These are phyloP conservation scores for Bruchidius siliquastri DNA, from an alignment of 2,888 invertebrate genomes.

Conservation along the genomic window DNA sequence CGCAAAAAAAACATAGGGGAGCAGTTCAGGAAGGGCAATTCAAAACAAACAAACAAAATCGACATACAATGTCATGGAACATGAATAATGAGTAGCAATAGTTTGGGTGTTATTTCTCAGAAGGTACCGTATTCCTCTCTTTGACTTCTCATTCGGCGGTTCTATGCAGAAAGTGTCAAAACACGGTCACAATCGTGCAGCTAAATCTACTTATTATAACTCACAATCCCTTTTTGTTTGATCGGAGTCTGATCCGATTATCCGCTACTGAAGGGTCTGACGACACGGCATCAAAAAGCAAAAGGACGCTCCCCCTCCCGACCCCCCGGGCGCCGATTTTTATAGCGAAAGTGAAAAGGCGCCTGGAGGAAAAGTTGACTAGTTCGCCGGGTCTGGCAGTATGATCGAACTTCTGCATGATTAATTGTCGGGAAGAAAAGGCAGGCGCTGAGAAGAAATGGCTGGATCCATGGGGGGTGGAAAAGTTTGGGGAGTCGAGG, in stretches of 20 bases:
- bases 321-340: neutral
- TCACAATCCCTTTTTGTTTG: neutral
- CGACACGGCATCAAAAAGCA: neutral
- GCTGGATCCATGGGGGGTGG: neutral
- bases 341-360: neutral
- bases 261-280: neutral
- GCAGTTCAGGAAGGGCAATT: no score
- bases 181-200: neutral
- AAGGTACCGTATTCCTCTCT: no score
- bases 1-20: no score
- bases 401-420: neutral
- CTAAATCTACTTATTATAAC: neutral
- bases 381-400: neutral
- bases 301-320: neutral
- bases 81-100: no score
- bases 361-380: neutral
- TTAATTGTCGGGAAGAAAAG: neutral
- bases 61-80: no score
- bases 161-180: neutral
- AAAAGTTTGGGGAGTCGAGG: neutral
- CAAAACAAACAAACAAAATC: no score
- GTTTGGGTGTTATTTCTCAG: no score
- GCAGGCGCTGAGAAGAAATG: neutral
- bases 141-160: no score
- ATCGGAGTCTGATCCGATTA: neutral